A percentile compares a stretch with the other conserved stretches of the same genome.
Conservation (phyloP, 2,888 invertebrate genomes). For the Lasioglossum oenotherae region DNA sequence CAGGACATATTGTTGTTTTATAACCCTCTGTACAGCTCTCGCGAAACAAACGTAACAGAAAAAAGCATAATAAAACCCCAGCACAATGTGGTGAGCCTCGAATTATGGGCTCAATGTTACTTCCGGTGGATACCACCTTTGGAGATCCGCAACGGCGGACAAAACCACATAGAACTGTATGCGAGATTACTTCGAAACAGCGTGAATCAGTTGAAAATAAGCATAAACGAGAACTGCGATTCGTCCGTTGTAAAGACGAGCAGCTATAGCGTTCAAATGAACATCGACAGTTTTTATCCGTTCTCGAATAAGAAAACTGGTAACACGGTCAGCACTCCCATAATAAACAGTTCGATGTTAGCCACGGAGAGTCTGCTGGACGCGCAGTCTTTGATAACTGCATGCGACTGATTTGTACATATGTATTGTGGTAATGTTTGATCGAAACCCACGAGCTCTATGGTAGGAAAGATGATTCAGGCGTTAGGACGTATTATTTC, state of each 20-base stretch:
- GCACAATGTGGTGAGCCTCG: slow-evolving; percentile 86
- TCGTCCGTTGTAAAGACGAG: slow-evolving; percentile 75
- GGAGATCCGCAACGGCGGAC: slow-evolving; percentile 90
- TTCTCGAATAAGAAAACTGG: slow-evolving; percentile 80
- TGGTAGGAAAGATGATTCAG: background rate
- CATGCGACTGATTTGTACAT: slow-evolving; percentile 86
- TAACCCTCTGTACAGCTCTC: slow-evolving; percentile 90
- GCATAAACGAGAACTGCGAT: slow-evolving; percentile 71
- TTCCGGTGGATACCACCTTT: slow-evolving; percentile 94
- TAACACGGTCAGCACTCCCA: slow-evolving; percentile 79
- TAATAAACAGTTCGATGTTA: slow-evolving; percentile 87
- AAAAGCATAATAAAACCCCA: slow-evolving; percentile 84
- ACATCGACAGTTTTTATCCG: slow-evolving; percentile 83
- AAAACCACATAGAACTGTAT: slow-evolving; percentile 86
- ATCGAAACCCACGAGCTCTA: background rate
- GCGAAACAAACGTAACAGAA: slow-evolving; percentile 24
- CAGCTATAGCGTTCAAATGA: slow-evolving; percentile 78
- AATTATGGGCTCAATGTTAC: slow-evolving; percentile 95
- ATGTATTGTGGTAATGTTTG: slow-evolving; percentile 10
- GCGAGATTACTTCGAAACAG: slow-evolving; percentile 85
- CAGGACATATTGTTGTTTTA: slow-evolving; percentile 93
- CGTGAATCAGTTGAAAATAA: slow-evolving; percentile 84
- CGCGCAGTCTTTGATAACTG: slow-evolving; percentile 89
- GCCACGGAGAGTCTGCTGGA: slow-evolving; percentile 88
- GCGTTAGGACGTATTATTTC: slow-evolving; percentile 2